Conservation (phyloP, 2,113 vertebrate genomes). For the Sigmodon hispidus region DNA sequence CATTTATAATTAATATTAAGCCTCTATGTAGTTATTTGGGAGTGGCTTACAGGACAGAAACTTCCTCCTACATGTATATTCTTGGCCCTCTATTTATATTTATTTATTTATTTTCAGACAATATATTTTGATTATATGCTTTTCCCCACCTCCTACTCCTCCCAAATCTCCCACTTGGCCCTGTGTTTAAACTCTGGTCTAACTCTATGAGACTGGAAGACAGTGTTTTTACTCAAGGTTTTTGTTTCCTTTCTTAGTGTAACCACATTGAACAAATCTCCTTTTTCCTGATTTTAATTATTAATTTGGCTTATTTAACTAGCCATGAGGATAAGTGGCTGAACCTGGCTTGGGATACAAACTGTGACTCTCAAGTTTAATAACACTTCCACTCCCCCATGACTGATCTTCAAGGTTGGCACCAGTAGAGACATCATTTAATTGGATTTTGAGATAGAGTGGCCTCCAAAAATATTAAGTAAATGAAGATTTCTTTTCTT, state of each 20-base stretch:
- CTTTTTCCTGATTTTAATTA: neutral
- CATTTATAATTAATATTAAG: too few relatives aligned
- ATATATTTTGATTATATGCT: neutral
- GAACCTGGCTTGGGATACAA: neutral
- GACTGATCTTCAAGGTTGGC: neutral
- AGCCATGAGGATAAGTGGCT: neutral
- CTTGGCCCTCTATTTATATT: neutral
- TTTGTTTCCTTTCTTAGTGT: neutral
- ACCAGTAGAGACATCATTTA: neutral
- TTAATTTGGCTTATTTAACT: neutral
- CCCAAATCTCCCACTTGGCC: neutral
- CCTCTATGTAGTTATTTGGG: too few relatives aligned
- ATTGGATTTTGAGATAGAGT: neutral
- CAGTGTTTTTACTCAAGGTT: neutral
- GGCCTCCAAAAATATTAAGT: slow-evolving; percentile 24
- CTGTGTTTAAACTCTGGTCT: neutral
- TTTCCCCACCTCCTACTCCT: neutral
- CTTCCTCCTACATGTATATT: too few relatives aligned
- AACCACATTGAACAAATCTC: neutral
- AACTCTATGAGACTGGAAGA: neutral
- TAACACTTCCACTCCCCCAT: neutral
- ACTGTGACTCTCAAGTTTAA: neutral
- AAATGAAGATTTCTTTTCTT: slow-evolving; percentile 48
- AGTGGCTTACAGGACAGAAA: too few relatives aligned
- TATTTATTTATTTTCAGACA: neutral